Percentiles rank a stretch among this genome's conserved stretches.
Evolutionary conservation across 2,888 invertebrate species (phyloP).

Genomic region (Leucophora obtusa): DNA sequence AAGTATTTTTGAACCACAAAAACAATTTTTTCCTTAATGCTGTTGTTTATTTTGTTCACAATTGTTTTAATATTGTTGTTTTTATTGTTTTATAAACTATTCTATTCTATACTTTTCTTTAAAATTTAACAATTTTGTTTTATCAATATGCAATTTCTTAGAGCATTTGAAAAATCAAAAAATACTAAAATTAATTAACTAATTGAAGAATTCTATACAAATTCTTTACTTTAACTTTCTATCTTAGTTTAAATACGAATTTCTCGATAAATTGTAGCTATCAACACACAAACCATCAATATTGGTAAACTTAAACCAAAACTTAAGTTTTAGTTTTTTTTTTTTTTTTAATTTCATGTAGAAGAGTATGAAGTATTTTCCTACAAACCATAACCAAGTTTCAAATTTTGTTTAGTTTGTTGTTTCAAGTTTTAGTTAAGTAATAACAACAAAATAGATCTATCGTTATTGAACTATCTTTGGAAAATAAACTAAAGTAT

Average conservation of each 20-base stretch:
- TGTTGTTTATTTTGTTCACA: too few relatives aligned
- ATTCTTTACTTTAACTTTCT: constrained; percentile 27
- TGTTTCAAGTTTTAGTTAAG: neutral
- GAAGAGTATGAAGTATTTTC: neutral
- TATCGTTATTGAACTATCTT: constrained; percentile 3
- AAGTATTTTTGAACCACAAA: too few relatives aligned
- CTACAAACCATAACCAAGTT: neutral
- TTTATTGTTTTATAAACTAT: too few relatives aligned
- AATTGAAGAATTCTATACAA: constrained; percentile 25
- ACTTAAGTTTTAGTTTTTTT: neutral
- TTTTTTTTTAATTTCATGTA: neutral
- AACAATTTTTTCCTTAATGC: too few relatives aligned
- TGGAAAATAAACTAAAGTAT: neutral
- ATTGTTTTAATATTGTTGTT: too few relatives aligned
- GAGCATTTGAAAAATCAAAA: too few relatives aligned
- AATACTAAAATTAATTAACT: constrained; percentile 31
- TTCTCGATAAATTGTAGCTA: neutral
- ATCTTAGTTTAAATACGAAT: constrained; percentile 13
- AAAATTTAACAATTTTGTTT: too few relatives aligned
- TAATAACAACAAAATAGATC: neutral
- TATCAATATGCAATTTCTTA: too few relatives aligned
- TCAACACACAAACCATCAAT: neutral
- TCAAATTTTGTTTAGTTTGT: constrained; percentile 1
- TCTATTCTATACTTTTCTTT: too few relatives aligned
- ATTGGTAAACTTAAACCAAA: neutral